Evolutionary conservation across 2,888 invertebrate species (phyloP), one percentile per base, ranked within the genome.

Genomic region (Xestobium rufovillosum): DNA sequence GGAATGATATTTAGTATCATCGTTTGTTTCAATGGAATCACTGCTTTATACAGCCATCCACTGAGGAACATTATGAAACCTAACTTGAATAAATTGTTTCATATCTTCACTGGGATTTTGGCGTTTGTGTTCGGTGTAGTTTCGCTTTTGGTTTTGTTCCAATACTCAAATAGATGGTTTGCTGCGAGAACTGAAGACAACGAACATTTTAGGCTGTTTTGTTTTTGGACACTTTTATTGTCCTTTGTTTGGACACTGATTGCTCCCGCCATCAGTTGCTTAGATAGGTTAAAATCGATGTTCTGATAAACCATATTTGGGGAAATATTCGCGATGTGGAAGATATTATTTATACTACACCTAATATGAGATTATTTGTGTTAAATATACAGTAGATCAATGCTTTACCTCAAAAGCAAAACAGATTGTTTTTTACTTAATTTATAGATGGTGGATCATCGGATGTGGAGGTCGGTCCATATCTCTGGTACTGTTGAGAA

Each of bases 101-200:
- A 58, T 38, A 45, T 55, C 13, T 34, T 41, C 25, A 44, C 45
- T 31, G 58, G 57, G 15, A 44, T 46, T 13, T 14, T 49, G 15
- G 47, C 51, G 3, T 51, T 52, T 28, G 31, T 36, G 16, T 53
- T 52, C 35, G 58, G 56, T 6, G 56, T 55, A 16, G 8, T 55
- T 13, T 32, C 54, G 11, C 31, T 19, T n/a, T 19, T 55, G 34
- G 37, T 57, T 34, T 38, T 55, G 15, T 23, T 9, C 23, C 53
- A 52, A 36, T 49, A 54, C 3, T 57, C 54, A 28, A 48, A 52
- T 1, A 55, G 53, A 11, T 58, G 58, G 55, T 55, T 55, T 41
- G 45, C 31, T 4, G 44, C 42, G 28, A 44, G 42, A 26, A 45
- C 47, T 8, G 32, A 43, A 14, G 32, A 42, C n/a, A 47, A 45